Evolutionary conservation across 2,113 vertebrate species (phyloP).

Genomic region (Baryphthengus martii): DNA sequence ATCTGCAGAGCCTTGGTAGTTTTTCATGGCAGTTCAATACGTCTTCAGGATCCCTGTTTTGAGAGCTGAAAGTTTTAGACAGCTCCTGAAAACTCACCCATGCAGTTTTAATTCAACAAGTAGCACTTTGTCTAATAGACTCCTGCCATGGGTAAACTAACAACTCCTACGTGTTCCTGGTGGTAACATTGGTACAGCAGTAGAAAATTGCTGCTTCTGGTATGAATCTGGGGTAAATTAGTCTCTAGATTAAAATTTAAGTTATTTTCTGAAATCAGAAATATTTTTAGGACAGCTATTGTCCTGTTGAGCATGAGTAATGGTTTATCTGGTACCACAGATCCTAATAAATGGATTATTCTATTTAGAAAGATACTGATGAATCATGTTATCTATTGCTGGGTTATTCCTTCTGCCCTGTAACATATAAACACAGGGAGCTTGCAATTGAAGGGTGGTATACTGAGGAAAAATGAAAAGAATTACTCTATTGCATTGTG

Average conservation of each 20-base stretch:
- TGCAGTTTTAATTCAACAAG: not conserved
- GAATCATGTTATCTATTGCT: not conserved
- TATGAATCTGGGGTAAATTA: not conserved
- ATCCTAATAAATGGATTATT: not conserved
- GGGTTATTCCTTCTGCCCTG: not conserved
- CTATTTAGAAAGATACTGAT: not conserved
- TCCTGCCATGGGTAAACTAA: not conserved
- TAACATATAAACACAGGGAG: not conserved
- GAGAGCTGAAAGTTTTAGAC: not conserved
- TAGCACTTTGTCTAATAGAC: not conserved
- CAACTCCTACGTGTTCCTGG: not conserved
- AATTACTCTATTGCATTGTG: not conserved
- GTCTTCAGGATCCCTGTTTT: not conserved
- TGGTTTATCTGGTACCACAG: not conserved
- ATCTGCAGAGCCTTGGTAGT: not conserved
- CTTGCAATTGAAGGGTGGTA: not conserved
- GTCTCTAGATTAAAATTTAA: not conserved
- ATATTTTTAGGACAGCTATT: not conserved
- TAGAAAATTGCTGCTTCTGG: not conserved
- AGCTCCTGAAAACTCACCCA: not conserved
- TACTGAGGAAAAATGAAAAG: not conserved
- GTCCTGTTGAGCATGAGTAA: not conserved
- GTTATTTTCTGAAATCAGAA: not conserved
- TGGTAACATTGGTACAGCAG: not conserved
- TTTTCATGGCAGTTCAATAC: not conserved